phyloP scores from a whole-genome alignment of 2,888 invertebrate species.

The Calliopum simillimum region DNA sequence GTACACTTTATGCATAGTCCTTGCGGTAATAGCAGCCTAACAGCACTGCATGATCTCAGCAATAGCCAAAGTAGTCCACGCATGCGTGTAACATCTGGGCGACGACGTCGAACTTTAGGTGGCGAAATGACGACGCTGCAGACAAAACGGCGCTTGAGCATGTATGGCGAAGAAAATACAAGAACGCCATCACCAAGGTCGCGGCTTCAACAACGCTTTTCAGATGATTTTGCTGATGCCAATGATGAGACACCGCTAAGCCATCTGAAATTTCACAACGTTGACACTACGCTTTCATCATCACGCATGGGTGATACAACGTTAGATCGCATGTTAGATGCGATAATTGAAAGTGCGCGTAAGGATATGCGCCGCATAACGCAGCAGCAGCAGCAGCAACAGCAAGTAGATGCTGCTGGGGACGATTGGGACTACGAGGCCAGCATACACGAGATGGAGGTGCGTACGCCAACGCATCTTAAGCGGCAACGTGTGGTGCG shows the following conservation, averaged over 20 bases:
- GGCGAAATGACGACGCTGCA: conserved; percentile 34
- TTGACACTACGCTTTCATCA: conserved; percentile 55
- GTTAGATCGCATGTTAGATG: conserved; percentile 66
- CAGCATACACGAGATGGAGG: conserved; percentile 66
- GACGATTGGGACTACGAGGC: conserved; percentile 53
- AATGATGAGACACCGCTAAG: conserved; percentile 48
- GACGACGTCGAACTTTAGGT: conserved; percentile 43
- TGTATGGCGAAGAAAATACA: conserved; percentile 44
- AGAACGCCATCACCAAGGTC: conserved; percentile 43
- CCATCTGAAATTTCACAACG: conserved; percentile 44
- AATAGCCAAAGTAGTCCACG: conserved; percentile 61
- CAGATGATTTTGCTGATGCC: conserved; percentile 46
- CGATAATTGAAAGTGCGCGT: conserved; percentile 65
- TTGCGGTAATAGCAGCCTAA: conserved; percentile 58
- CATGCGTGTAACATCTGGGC: neutral
- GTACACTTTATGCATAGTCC: conserved; percentile 62
- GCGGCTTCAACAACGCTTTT: conserved; percentile 39
- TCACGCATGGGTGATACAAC: conserved; percentile 66
- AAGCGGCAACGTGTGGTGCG: conserved; percentile 64
- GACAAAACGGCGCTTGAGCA: conserved; percentile 36
- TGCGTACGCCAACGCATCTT: conserved; percentile 64
- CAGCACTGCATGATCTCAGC: conserved; percentile 63
- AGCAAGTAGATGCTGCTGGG: conserved; percentile 19
- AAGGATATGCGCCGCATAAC: conserved; percentile 52
- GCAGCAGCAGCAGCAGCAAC: conserved; percentile 19